These are phyloP conservation scores for Philaenus spumarius DNA, from an alignment of 1,140 invertebrate species.

Conservation along the genomic window DNA sequence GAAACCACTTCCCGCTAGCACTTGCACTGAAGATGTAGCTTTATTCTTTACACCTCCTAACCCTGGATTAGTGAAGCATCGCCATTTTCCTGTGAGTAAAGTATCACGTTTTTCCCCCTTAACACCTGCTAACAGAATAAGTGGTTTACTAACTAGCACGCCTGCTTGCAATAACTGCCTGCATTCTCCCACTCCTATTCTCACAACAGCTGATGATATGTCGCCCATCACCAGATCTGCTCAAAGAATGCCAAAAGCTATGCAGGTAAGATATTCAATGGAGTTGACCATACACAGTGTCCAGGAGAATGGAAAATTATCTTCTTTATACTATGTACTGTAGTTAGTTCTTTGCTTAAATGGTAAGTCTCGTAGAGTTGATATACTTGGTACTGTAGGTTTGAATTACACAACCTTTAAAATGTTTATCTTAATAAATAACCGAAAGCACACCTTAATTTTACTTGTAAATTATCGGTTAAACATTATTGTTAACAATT, in stretches of 20 bases:
- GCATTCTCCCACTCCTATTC: constrained; percentile 27
- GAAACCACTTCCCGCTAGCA: no score
- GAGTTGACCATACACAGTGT: background rate
- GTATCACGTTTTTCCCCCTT: background rate
- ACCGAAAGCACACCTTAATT: no score
- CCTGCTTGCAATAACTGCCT: constrained; percentile 45
- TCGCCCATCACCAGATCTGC: constrained; percentile 79
- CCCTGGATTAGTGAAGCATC: constrained; percentile 7
- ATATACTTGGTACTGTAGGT: no score
- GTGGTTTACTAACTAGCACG: constrained; percentile 44
- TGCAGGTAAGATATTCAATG: constrained; percentile 60
- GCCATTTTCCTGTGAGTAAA: constrained; percentile 9
- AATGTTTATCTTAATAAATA: no score
- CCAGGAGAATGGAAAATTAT: background rate
- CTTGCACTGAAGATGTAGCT: no score
- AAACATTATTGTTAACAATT: no score
- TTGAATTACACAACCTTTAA: no score
- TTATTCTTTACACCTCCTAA: constrained; percentile 1
- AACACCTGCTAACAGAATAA: constrained; percentile 1
- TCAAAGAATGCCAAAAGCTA: constrained; percentile 73
- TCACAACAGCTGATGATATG: constrained; percentile 54
- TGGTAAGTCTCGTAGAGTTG: no score
- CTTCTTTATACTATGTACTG: no score
- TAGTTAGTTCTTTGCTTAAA: no score
- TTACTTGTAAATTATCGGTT: no score